Conservation (phyloP, 2,113 vertebrate species). For the Psilopsiagon aymara region DNA sequence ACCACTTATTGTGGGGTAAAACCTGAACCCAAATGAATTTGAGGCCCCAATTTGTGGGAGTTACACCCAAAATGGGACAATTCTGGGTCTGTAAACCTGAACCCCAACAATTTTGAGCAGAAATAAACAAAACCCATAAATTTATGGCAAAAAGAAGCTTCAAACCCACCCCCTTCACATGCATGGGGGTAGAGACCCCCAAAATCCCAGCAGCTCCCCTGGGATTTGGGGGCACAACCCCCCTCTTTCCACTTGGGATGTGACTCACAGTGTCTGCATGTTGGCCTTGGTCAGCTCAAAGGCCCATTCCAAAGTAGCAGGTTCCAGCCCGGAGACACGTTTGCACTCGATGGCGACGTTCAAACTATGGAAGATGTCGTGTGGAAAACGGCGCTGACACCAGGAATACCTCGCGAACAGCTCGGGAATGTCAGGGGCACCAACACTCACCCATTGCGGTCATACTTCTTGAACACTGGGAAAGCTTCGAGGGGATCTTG, state of each 20-base stretch:
- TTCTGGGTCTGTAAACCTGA: neutral
- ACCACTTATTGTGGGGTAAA: neutral
- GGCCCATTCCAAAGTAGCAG: constrained; percentile 89
- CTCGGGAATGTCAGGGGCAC: neutral
- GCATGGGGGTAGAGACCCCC: neutral
- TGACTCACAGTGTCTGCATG: constrained; percentile 91
- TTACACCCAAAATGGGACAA: neutral
- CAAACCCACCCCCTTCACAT: neutral
- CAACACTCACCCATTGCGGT: constrained; percentile 88
- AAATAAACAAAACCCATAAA: neutral
- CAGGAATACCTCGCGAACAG: neutral
- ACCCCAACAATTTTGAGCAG: neutral
- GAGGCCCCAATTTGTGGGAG: neutral
- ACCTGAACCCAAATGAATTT: neutral
- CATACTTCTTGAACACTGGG: constrained; percentile 94
- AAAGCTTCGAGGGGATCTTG: constrained; percentile 90
- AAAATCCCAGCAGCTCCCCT: neutral
- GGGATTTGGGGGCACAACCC: neutral
- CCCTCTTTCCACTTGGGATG: neutral
- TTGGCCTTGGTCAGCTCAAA: constrained; percentile 94
- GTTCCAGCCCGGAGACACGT: constrained; percentile 83
- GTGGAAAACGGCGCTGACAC: neutral
- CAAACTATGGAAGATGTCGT: constrained; percentile 70
- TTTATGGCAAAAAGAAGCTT: neutral
- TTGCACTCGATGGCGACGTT: constrained; percentile 92